Evolutionary conservation across 2,113 vertebrate species (phyloP), one percentile per base, ranked within the genome.

Genomic region (Hyperoodon ampullatus): DNA sequence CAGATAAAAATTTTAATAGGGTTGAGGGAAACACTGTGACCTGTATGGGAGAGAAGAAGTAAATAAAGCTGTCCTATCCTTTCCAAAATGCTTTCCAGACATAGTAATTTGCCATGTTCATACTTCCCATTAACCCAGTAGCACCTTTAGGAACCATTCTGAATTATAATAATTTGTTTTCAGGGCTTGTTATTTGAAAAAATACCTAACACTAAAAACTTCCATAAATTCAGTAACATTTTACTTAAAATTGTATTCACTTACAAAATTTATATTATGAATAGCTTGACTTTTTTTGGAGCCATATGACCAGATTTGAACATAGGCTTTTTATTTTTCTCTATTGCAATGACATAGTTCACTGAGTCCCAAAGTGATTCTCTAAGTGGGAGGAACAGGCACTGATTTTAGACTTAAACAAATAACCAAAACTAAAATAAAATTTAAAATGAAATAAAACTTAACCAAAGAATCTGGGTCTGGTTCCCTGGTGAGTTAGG

Each of bases 351-450:
- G 35, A 28, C 6, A 21, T 92, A 21, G 61, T 61, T 87, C 61
- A 78, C 53, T 89, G 55, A 86, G 35, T 88, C 66, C 70, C 42
- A 60, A 35, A 92, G 55, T 35, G 53, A 82, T 87, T 87, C 28
- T 87, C 23, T 44, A 61, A 47, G 72, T 71, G 63, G 28, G 13
- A 95, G 39, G 33, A 39, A 47, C 15, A 75, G 14, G 83, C 58
- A 85, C 19, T 82, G 42, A n/a, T 82, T 96, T 88, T 65, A 96
- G 65, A 95, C 66, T 83, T 72, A 55, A 74, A 24, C 72, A 78
- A 89, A 74, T 89, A 81, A 39, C 6, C 53, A n/a, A 83, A n/a
- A 74, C 68, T 74, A 65, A 74, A 74, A 74, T 74, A 63, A 74
- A 89, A 42, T 72, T 89, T 5, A 44, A 55, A 82, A 14, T 83